Percentiles rank a stretch among this genome's conserved stretches.
Conservation (phyloP, 1,140 invertebrate genomes). For the Magallana gigas region DNA sequence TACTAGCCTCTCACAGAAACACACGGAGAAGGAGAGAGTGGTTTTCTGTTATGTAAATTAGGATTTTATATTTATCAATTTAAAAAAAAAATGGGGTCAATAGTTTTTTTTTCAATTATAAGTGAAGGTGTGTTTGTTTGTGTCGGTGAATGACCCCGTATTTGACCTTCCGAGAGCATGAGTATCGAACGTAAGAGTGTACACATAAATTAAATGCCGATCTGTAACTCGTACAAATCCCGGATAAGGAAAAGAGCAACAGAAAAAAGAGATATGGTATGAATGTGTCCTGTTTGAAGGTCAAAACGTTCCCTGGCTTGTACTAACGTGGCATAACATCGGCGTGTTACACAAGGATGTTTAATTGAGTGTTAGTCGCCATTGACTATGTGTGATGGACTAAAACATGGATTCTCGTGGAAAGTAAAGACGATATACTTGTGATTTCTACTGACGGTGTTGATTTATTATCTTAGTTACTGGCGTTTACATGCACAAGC, state of each 20-base stretch:
- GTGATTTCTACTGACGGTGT: not conserved
- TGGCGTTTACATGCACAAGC: not conserved
- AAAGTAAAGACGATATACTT: not conserved
- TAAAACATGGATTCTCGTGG: slow-evolving; percentile 2
- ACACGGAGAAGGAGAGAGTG: not conserved
- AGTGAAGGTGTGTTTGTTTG: not conserved
- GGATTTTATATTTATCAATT: too few relatives aligned
- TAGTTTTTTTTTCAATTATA: not conserved
- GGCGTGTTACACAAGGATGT: not conserved
- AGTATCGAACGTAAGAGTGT: slow-evolving; percentile 26
- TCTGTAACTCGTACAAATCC: not conserved
- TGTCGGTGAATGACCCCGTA: slow-evolving; percentile 1
- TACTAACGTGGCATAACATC: not conserved
- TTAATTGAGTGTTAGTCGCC: slow-evolving; percentile 10
- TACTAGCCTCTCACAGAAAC: not conserved
- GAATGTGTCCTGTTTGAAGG: not conserved
- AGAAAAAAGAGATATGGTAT: slow-evolving; percentile 17
- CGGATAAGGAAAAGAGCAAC: slow-evolving; percentile 20
- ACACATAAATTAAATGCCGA: slow-evolving; percentile 32
- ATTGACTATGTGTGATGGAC: not conserved
- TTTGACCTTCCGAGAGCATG: slow-evolving; percentile 1
- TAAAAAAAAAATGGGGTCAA: too few relatives aligned
- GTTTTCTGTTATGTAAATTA: too few relatives aligned
- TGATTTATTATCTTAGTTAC: not conserved
- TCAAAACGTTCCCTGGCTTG: not conserved